phyloP scores from a whole-genome alignment of 2,113 vertebrate genomes.

The Corvus moneduloides region DNA sequence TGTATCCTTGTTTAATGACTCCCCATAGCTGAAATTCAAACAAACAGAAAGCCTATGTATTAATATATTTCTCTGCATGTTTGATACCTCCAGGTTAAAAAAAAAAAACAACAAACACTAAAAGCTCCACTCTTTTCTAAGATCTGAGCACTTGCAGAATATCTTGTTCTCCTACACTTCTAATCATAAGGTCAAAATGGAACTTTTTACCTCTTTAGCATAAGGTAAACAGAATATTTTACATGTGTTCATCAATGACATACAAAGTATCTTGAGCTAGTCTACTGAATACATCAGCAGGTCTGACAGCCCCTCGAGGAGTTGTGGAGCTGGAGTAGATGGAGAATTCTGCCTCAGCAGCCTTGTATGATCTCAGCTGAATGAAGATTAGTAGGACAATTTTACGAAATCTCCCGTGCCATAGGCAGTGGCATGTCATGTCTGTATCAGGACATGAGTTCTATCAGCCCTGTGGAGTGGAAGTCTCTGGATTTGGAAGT shows the following conservation, averaged over 20 bases:
- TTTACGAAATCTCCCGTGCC: not conserved
- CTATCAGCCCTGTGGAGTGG: not conserved
- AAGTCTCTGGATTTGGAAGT: not conserved
- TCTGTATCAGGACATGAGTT: not conserved
- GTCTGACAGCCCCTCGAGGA: not conserved
- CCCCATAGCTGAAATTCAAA: conserved; percentile 86
- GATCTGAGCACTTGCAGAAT: not conserved
- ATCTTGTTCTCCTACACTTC: not conserved
- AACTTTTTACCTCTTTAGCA: not conserved
- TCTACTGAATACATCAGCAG: not conserved
- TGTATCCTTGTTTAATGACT: conserved; percentile 95
- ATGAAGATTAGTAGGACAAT: not conserved
- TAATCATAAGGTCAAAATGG: not conserved
- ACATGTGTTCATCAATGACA: not conserved
- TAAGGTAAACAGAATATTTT: not conserved
- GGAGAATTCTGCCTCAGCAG: not conserved
- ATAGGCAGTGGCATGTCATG: not conserved
- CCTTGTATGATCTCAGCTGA: not conserved
- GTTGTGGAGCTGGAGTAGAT: not conserved
- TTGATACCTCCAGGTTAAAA: not conserved
- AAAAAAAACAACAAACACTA: not conserved
- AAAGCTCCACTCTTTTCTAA: not conserved
- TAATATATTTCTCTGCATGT: not conserved
- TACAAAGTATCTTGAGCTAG: not conserved
- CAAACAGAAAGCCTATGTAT: not conserved